Evolutionary conservation across 2,797 vertebrate species (phyloP), one percentile per base, ranked within the genome.

Genomic region (Enteromius anoplus): DNA sequence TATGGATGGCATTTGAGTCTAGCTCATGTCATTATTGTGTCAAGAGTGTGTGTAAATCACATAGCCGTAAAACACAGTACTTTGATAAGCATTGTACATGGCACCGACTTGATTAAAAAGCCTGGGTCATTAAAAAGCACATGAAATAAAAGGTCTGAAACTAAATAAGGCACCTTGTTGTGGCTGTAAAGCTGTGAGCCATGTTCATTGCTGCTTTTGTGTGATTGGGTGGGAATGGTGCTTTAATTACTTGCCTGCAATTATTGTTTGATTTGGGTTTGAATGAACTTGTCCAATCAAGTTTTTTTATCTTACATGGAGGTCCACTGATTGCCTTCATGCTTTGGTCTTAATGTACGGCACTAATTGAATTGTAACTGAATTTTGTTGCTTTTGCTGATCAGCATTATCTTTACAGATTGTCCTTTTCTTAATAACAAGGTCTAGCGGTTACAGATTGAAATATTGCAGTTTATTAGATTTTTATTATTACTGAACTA

Each of bases 61-160:
- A 4, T 8, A 45, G 75, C 77, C 37, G 66, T 89, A 87, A 88
- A 88, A 84, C 75, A 60, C n/a, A 65, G 15, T 15, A 73, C 75
- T 69, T 55, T 26, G 79, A 86, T 88, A 84, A 85, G 68, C 78
- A 71, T 75, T 84, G 62, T 75, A 83, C 68, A 47, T 23, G 9
- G 58, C 29, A 82, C 78, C 82, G 70, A 64, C 84, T 82, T 84
- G 65, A 89, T 88, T 88, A 86, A 84, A 86, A 77, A 62, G 80
- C 80, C 45, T 64, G 37, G 49, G 45, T 75, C 19, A 32, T 80
- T 80, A 81, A 80, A 84, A 51, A 81, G 14, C 32, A 21, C 65
- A 23, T 47, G 11, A 42, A 40, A 58, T 66, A 66, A 84, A n/a
- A 69, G 62, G 49, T 78, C 79, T 19, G 17, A 68, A 40, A 62